Evolutionary conservation across 2,113 vertebrate genomes (phyloP), one percentile per base, ranked within the genome.

Genomic region (Ovibos moschatus): DNA sequence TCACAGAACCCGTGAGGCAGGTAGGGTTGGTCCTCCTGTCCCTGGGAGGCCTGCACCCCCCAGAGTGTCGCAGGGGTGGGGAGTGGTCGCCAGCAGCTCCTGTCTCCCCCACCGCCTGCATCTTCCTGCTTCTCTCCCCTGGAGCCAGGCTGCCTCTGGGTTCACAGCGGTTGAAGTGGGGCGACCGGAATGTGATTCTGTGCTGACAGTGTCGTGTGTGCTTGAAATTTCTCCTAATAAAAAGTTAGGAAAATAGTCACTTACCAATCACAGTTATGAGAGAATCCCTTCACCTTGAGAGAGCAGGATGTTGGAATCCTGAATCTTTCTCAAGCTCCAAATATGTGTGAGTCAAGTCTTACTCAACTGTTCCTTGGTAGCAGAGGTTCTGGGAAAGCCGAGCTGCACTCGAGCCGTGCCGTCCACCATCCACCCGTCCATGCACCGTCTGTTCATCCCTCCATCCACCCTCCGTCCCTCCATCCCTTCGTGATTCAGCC

Each of bases 311-410:
- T 43, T 57, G 12, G 55, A 86, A 87, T 50, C 43, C 67, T 85
- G 83, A 93, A 7, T 96, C 58, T 71, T 81, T 84, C 23, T 64
- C 40, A 84, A 50, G 51, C 51, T 64, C 50, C 64, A 85, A 9
- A 15, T 27, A 1, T 4, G 43, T 85, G 51, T 81, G 86, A 36
- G 28, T 62, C 71, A 55, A 83, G 4, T 43, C 67, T 74, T 27
- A 7, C 76, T 81, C 36, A 7, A 36, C 74, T 55, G 21, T 89
- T 84, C 84, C 60, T 33, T 71, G 28, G 74, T 27, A 84, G n/a
- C 89, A 88, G 43, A 28, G 82, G 76, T 71, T 64, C 40, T 36
- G 50, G 60, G 78, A 67, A 88, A 82, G 95, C 7, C 33, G 16
- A 25, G 55, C 57, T 8, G 0, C 40, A 21, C 30, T 27, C 62